phyloP scores from a whole-genome alignment of 2,797 vertebrate genomes.

The Crenuchus spilurus region DNA sequence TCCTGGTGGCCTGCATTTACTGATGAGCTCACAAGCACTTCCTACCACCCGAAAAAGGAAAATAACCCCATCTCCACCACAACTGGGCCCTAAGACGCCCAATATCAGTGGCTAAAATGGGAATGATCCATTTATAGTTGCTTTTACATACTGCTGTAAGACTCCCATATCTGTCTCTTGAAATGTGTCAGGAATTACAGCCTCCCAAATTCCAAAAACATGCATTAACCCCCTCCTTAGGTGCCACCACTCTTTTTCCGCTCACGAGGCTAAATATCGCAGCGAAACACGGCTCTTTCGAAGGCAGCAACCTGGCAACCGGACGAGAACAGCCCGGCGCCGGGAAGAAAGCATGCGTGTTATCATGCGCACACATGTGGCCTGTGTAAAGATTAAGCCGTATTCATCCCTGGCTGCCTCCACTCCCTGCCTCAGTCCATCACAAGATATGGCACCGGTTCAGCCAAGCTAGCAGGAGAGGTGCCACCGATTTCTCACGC shows the following conservation, averaged over 20 bases:
- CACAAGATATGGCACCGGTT: constrained; percentile 82
- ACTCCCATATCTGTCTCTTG: constrained; percentile 78
- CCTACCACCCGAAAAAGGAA: constrained; percentile 50
- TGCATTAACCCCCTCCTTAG: constrained; percentile 83
- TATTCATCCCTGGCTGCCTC: constrained; percentile 84
- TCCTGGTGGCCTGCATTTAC: background rate
- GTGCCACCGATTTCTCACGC: constrained; percentile 81
- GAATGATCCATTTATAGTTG: constrained; percentile 67
- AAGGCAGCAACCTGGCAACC: constrained; percentile 83
- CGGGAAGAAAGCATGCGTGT: constrained; percentile 82
- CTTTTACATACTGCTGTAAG: constrained; percentile 79
- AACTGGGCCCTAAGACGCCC: constrained; percentile 65
- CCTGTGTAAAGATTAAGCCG: constrained; percentile 85
- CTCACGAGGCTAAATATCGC: constrained; percentile 79
- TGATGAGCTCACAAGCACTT: constrained; percentile 2
- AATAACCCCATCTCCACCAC: constrained; percentile 66
- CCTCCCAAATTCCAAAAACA: constrained; percentile 79
- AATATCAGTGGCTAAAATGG: constrained; percentile 73
- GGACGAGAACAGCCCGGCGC: constrained; percentile 74
- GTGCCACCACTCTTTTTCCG: constrained; percentile 69
- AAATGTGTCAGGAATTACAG: constrained; percentile 83
- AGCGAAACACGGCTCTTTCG: constrained; percentile 75
- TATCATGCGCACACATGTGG: constrained; percentile 87
- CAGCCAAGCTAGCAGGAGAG: constrained; percentile 78
- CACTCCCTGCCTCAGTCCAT: constrained; percentile 83